These are phyloP conservation scores for Sylvicola cinctus DNA, from an alignment of 2,888 invertebrate genomes.

Conservation along the genomic window DNA sequence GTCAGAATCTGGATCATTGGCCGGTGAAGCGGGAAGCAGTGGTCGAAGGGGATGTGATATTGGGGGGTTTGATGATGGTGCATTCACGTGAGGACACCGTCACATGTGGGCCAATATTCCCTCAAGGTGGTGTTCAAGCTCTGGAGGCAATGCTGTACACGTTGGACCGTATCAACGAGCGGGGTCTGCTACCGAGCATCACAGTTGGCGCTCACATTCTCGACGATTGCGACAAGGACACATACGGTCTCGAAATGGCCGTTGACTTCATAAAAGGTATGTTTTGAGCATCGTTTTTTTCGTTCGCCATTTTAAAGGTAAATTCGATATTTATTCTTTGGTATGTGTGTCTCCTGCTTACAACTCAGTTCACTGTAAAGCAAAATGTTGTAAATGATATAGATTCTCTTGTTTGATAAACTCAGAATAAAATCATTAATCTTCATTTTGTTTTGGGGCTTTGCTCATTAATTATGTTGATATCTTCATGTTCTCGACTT, in stretches of 20 bases:
- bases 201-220: conserved; percentile 65
- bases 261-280: conserved; percentile 86
- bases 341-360: too few relatives aligned
- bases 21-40: conserved; percentile 59
- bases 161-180: conserved; percentile 48
- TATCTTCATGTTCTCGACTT: too few relatives aligned
- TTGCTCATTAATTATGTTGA: too few relatives aligned
- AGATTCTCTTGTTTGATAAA: too few relatives aligned
- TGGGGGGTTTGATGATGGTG: conserved; percentile 86
- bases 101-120: conserved; percentile 76
- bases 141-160: conserved; percentile 78
- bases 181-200: conserved; percentile 42
- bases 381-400: too few relatives aligned
- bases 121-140: conserved; percentile 69
- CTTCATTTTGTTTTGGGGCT: too few relatives aligned
- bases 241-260: conserved; percentile 79
- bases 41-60: conserved; percentile 62
- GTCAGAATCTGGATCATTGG: too few relatives aligned
- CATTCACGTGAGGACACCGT: conserved; percentile 62
- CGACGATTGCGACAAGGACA: conserved; percentile 84
- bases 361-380: too few relatives aligned
- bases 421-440: too few relatives aligned
- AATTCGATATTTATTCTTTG: too few relatives aligned
- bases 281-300: too few relatives aligned
- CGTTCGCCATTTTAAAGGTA: too few relatives aligned